Base-by-base conservation (phyloP, 1,140 invertebrate genomes). In the Ceratina calcarata region DNA sequence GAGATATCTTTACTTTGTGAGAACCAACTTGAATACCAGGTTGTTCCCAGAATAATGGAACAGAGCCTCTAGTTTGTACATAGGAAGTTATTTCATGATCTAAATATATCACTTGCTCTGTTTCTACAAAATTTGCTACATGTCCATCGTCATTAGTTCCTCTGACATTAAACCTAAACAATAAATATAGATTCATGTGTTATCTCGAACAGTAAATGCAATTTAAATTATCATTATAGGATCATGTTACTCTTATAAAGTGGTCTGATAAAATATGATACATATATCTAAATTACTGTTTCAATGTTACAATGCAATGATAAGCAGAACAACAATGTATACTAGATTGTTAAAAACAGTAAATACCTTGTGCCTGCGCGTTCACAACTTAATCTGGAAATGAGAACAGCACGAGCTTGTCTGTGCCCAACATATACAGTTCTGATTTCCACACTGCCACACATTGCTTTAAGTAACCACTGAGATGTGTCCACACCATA, bases 61-160 rank as follows among this genome's bases (percentile, higher is more conserved):
- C 98, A 0, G 98, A 99, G 0, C 99, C 99, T 85, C 99, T 95
- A 0, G 98, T 99, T 92, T 98, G 97, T 7, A 98, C 91, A 89
- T 96, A 97, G 15, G 97, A 97, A 6, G 96, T 95, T 1, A 97
- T 94, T 88, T 97, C 96, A 86, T 97, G 96, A 90, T 99, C 98
- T 83, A 99, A 94, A 89, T 96, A 98, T 79, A 99, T 97, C 0
- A 97, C 95, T 94, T 99, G 99, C 93, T 99, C 99, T 0, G 99
- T 99, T 95, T 99, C 99, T 13, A 99, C 98, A 95, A 99, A 99
- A 94, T 99, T 99, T 2, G 99, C 99, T 53, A 99, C 99, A 94
- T 99, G 97, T 0, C 99, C 99, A 92, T 99, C 98, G 94, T 99
- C 99, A 93, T 99, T 99, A 55, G 96, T 97, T n/a, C 99, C 99